Conservation (phyloP, 2,113 vertebrate species). For the Pterocles orientalis region DNA sequence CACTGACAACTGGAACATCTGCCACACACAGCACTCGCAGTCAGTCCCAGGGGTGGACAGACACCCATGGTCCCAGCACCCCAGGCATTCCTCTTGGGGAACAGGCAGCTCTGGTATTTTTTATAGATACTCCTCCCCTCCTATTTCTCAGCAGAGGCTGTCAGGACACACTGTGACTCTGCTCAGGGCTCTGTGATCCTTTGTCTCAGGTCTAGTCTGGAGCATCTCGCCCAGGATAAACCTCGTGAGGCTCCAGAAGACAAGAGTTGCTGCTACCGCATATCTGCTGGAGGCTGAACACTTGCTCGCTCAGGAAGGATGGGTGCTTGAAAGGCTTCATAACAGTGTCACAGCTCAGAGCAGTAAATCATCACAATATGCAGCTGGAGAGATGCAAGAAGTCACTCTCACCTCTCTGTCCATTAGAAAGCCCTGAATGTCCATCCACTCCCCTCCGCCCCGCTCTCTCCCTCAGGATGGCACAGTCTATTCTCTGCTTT, state of each 20-base stretch:
- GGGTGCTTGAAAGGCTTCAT: background rate
- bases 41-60: fast-evolving
- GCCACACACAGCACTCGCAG: background rate
- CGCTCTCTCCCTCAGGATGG: background rate
- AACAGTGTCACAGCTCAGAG: fast-evolving
- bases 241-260: no score
- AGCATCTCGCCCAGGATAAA: background rate
- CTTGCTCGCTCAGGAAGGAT: fast-evolving
- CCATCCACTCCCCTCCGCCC: background rate
- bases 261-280: fast-evolving
- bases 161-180: fast-evolving
- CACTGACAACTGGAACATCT: background rate
- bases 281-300: background rate
- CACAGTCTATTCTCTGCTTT: background rate
- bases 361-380: fast-evolving
- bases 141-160: background rate
- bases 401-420: background rate
- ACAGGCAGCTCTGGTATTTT: background rate
- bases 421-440: background rate
- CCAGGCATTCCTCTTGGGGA: fast-evolving
- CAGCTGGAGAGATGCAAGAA: background rate
- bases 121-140: fast-evolving
- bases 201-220: background rate
- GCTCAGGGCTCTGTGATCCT: background rate
- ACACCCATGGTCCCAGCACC: background rate